These are phyloP conservation scores for Pangasius djambal DNA, from an alignment of 2,797 vertebrate genomes.

Conservation along the genomic window DNA sequence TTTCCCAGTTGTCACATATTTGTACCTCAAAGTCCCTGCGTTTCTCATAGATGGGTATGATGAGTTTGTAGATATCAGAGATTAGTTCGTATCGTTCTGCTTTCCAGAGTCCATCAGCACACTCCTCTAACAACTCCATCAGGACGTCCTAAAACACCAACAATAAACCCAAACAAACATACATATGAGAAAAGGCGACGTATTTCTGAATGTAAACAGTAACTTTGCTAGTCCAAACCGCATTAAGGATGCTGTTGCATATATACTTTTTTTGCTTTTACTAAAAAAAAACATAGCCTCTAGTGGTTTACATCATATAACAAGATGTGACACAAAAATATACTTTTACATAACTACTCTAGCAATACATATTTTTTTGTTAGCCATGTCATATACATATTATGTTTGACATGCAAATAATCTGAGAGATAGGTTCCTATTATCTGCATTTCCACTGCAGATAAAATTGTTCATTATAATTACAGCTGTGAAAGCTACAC, in stretches of 20 bases:
- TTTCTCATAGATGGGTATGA: slow-evolving; percentile 97
- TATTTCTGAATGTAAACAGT: not conserved
- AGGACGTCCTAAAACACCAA: slow-evolving; percentile 85
- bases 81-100: slow-evolving; percentile 97
- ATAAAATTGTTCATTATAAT: not conserved
- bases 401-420: not conserved
- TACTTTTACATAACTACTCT: not conserved
- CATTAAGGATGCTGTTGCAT: not conserved
- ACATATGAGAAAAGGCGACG: not conserved
- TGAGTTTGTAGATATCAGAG: slow-evolving; percentile 95
- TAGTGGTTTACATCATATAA: not conserved
- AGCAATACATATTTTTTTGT: not conserved
- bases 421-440: not conserved
- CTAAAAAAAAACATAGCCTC: not conserved
- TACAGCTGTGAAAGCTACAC: not conserved
- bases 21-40: slow-evolving; percentile 94
- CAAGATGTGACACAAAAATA: not conserved
- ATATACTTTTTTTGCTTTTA: not conserved
- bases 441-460: not conserved
- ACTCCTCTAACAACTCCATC: slow-evolving; percentile 93
- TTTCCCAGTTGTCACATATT: not conserved
- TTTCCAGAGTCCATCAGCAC: slow-evolving; percentile 96
- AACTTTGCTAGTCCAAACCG: not conserved
- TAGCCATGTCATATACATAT: not conserved
- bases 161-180: not conserved